These are phyloP conservation scores for Aldrovandia affinis DNA, from an alignment of 2,797 vertebrate species.

Conservation along the genomic window DNA sequence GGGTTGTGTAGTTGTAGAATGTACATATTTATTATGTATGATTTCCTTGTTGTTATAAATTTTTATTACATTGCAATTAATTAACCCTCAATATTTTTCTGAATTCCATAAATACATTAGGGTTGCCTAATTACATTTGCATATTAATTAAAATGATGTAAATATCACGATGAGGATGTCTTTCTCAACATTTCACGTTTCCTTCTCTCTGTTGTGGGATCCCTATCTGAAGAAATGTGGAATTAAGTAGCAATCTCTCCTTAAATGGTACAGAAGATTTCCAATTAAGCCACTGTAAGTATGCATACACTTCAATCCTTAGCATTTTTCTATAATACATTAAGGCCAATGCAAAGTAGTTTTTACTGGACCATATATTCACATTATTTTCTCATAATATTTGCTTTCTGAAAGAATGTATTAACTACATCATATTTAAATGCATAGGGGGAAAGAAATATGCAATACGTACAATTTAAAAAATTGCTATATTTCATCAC, in stretches of 20 bases:
- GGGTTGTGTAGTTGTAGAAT: slow-evolving; percentile 73
- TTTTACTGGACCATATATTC: background rate
- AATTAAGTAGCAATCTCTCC: background rate
- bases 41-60: slow-evolving; percentile 76
- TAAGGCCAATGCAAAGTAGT: background rate
- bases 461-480: background rate
- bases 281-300: too few species aligned
- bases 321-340: background rate
- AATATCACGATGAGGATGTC: slow-evolving; percentile 33
- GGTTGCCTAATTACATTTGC: slow-evolving; percentile 78
- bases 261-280: too few species aligned
- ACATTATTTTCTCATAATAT: background rate
- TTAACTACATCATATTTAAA: background rate
- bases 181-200: too few species aligned
- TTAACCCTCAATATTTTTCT: slow-evolving; percentile 68
- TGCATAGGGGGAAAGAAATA: background rate
- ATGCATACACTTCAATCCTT: too few species aligned
- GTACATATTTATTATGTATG: slow-evolving; percentile 78
- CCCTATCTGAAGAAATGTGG: background rate
- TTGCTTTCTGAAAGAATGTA: background rate
- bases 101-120: slow-evolving; percentile 62
- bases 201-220: background rate
- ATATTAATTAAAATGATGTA: slow-evolving; percentile 70
- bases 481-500: background rate
- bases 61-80: slow-evolving; percentile 72